Conservation (phyloP, 2,888 invertebrate species). For the Bruchidius siliquastri region DNA sequence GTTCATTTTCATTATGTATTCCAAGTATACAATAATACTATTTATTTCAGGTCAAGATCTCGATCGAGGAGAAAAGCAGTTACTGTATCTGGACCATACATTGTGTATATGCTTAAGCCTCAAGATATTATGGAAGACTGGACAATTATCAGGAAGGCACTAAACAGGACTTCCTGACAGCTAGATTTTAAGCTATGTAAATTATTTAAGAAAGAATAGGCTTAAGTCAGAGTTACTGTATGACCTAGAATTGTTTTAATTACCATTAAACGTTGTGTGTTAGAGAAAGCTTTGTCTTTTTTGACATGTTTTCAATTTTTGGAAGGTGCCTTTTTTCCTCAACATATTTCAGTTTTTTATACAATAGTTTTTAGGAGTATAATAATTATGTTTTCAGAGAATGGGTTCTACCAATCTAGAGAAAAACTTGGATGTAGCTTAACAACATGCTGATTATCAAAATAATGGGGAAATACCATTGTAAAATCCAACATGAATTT, state of each 20-base stretch:
- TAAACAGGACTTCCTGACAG: slow-evolving; percentile 52
- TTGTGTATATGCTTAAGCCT: slow-evolving; percentile 92
- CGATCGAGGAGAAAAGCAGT: slow-evolving; percentile 66
- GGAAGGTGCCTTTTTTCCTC: too few relatives aligned
- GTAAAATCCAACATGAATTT: too few relatives aligned
- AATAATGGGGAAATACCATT: too few relatives aligned
- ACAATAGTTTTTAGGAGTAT: too few relatives aligned
- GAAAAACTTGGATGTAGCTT: too few relatives aligned
- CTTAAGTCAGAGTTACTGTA: background rate
- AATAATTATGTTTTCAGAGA: too few relatives aligned
- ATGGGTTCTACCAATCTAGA: too few relatives aligned
- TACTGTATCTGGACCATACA: slow-evolving; percentile 85
- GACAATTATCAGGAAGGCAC: slow-evolving; percentile 82
- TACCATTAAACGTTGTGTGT: background rate
- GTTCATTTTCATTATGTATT: too few relatives aligned
- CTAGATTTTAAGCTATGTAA: slow-evolving; percentile 10
- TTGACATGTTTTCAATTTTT: too few relatives aligned
- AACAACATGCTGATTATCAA: too few relatives aligned
- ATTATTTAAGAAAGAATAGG: background rate
- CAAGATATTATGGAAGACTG: slow-evolving; percentile 94
- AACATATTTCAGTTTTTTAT: too few relatives aligned
- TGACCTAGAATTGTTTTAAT: background rate
- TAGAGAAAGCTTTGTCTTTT: background rate
- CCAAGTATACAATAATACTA: too few relatives aligned
- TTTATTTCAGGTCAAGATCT: slow-evolving; percentile 45